Evolutionary conservation across 2,797 vertebrate species (phyloP).

Genomic region (Epinephelus coioides): DNA sequence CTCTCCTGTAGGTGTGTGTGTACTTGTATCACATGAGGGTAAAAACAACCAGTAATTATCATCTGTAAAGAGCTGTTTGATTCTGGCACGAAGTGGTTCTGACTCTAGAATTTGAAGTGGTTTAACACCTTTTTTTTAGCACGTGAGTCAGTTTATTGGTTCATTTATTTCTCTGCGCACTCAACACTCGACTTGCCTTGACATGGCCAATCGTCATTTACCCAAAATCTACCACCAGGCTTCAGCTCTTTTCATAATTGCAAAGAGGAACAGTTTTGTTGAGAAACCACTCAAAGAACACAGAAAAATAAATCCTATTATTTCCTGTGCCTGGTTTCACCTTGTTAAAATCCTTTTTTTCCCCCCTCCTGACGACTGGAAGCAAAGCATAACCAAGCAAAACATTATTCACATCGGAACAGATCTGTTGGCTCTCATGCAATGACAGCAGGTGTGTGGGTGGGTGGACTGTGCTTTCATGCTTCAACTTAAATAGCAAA

Average conservation of each 20-base stretch:
- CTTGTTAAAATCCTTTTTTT: slow-evolving; percentile 8
- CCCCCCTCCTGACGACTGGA: background rate
- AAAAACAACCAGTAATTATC: slow-evolving; percentile 6
- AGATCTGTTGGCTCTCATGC: slow-evolving; percentile 48
- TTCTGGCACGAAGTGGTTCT: background rate
- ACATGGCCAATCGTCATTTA: background rate
- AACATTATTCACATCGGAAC: slow-evolving; percentile 38
- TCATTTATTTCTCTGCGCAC: slow-evolving; percentile 5
- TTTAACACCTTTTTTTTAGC: slow-evolving; percentile 9
- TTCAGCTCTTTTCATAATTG: slow-evolving; percentile 36
- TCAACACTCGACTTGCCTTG: background rate
- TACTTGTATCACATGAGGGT: background rate
- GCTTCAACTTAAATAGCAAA: slow-evolving; percentile 64
- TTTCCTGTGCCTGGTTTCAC: slow-evolving; percentile 21
- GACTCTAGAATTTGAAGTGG: background rate
- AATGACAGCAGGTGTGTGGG: slow-evolving; percentile 74
- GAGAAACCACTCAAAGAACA: slow-evolving; percentile 28
- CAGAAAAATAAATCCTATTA: slow-evolving; percentile 30
- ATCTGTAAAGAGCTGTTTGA: background rate
- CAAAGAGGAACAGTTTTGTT: slow-evolving; percentile 13
- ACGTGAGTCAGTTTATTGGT: background rate
- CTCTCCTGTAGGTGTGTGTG: background rate
- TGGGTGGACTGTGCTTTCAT: slow-evolving; percentile 49
- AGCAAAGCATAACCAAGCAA: slow-evolving; percentile 22
- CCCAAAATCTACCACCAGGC: slow-evolving; percentile 14